These are phyloP conservation scores for Phyllotreta striolata DNA, from an alignment of 2,888 invertebrate species.

Conservation along the genomic window DNA sequence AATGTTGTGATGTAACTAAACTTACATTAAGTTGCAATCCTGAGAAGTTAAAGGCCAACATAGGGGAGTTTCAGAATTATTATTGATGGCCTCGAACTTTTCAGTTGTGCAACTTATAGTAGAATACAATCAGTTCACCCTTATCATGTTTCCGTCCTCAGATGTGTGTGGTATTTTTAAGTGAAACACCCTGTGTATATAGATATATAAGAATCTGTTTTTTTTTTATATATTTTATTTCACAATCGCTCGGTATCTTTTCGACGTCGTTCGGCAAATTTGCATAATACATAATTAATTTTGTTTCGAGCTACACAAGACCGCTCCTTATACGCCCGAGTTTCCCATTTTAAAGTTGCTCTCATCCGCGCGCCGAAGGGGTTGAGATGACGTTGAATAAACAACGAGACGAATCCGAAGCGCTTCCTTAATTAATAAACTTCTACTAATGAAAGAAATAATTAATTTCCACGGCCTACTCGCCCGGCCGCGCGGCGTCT, in stretches of 20 bases:
- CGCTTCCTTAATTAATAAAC: slow-evolving; percentile 65
- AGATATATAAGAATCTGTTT: not conserved
- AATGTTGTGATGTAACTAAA: no score
- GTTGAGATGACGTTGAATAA: slow-evolving; percentile 62
- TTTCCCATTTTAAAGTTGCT: slow-evolving; percentile 61
- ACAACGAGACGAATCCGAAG: slow-evolving; percentile 61
- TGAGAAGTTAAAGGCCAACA: no score
- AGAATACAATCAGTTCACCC: no score
- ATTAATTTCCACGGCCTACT: slow-evolving; percentile 62
- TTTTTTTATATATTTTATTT: no score
- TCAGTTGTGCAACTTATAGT: no score
- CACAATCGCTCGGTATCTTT: slow-evolving; percentile 29
- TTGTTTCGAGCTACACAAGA: slow-evolving; percentile 55
- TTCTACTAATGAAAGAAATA: slow-evolving; percentile 65
- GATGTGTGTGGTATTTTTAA: no score
- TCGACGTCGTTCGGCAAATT: slow-evolving; percentile 32
- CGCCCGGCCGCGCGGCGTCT: slow-evolving; percentile 52
- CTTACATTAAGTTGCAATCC: no score
- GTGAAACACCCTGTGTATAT: no score
- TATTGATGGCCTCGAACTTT: no score
- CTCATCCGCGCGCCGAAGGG: slow-evolving; percentile 59
- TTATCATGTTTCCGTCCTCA: no score
- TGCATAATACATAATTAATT: slow-evolving; percentile 41
- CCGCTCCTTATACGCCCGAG: slow-evolving; percentile 52
- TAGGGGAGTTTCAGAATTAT: no score